Evolutionary conservation across 2,888 invertebrate genomes (phyloP), one percentile per base, ranked within the genome.

Genomic region (Lathronympha strigana): DNA sequence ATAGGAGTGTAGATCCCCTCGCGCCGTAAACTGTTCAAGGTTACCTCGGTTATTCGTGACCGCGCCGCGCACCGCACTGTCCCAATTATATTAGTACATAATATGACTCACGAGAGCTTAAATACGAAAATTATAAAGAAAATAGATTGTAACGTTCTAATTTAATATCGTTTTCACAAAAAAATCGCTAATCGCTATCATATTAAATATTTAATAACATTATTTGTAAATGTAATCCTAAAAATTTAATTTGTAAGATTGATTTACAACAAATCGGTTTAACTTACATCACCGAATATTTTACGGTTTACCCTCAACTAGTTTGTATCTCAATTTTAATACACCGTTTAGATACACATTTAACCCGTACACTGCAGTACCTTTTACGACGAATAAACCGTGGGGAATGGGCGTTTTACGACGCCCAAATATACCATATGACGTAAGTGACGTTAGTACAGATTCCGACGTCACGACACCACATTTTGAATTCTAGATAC

Each of bases 311-410:
- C 86, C 84, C 80, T 82, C 78, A 81, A 88, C 81, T 91, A 90
- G 91, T 90, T 88, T 86, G 88, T 90, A 88, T 87, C 87, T 84
- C 82, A 81, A 86, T 88, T 91, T 91, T 90, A 90, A 92, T 86
- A 84, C 85, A 79, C 85, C 58, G 79, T 84, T 87, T 82, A 84
- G 88, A 86, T 86, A 85, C 82, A 84, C 82, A 84, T 89, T 90
- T 88, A 88, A 87, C 86, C 87, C 87, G 84, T 86, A 86, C 86
- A 78, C 78, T 78, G 81, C 83, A 81, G 81, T 83, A 86, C 81
- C 82, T 85, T 85, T 80, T 90, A 90, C 81, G 80, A 84, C 82
- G 80, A 88, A 90, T 90, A 90, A 90, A 85, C 86, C 82, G 86
- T 85, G 82, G 86, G 86, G 80, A 88, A 90, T 88, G 89, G 90